A percentile compares a stretch with the other conserved stretches of the same genome.
Conservation (phyloP, 2,888 invertebrate species). For the Plagodis dolabraria region DNA sequence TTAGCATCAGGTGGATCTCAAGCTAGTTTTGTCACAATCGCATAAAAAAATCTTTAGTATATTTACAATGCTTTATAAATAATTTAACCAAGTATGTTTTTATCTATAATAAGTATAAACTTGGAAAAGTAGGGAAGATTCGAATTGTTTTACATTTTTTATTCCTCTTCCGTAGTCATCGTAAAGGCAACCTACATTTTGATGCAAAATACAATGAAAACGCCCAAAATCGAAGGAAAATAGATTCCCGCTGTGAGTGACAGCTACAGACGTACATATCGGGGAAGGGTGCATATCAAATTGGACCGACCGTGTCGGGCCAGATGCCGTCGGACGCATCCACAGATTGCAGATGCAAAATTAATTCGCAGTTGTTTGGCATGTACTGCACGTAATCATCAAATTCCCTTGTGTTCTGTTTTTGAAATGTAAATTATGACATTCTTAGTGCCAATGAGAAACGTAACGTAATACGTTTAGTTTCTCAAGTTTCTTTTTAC, state of each 20-base stretch:
- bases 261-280: constrained; percentile 38
- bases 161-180: too few species aligned
- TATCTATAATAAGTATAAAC: too few species aligned
- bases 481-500: too few species aligned
- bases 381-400: constrained; percentile 36
- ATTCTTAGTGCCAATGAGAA: too few species aligned
- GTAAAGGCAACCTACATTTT: not conserved
- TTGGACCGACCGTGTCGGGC: constrained; percentile 67
- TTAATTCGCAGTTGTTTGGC: constrained; percentile 63
- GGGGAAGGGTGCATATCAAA: constrained; percentile 79
- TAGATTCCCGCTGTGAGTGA: constrained; percentile 33
- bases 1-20: too few species aligned
- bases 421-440: not conserved
- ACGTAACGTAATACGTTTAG: too few species aligned
- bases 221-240: constrained; percentile 29
- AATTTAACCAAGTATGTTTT: too few species aligned
- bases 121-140: too few species aligned
- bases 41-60: too few species aligned
- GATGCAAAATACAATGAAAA: constrained; percentile 25
- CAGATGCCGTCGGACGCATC: constrained; percentile 64
- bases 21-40: too few species aligned
- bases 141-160: too few species aligned
- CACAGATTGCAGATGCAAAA: constrained; percentile 76
- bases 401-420: constrained; percentile 34
- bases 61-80: too few species aligned